phyloP scores from a whole-genome alignment of 2,888 invertebrate genomes.

The Ornithoptera alexandrae region DNA sequence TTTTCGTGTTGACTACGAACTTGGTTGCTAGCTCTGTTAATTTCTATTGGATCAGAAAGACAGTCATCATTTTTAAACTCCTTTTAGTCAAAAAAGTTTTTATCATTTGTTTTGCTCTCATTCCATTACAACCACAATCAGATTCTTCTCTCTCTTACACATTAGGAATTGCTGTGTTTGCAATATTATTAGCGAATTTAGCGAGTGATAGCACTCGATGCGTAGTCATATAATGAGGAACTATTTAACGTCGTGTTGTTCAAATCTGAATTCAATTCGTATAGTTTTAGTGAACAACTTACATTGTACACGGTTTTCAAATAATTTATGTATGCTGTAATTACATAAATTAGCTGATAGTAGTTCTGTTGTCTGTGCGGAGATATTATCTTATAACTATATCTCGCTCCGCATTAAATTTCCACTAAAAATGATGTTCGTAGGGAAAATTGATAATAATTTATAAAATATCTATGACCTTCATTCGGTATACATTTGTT shows the following conservation, averaged over 20 bases:
- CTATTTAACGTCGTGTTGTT: constrained; percentile 4
- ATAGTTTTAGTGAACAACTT: constrained; percentile 20
- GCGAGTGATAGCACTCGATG: constrained; percentile 22
- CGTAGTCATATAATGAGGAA: constrained; percentile 26
- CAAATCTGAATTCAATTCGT: constrained; percentile 2
- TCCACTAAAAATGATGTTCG: background rate
- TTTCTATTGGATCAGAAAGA: too few relatives aligned
- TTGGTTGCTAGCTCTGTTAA: too few relatives aligned
- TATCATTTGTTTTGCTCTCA: too few relatives aligned
- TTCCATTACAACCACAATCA: too few relatives aligned
- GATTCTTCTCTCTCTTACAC: too few relatives aligned
- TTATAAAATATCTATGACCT: too few relatives aligned
- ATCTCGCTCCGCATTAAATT: background rate
- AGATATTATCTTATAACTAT: background rate
- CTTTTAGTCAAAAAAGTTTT: too few relatives aligned
- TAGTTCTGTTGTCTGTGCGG: background rate
- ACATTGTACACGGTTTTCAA: constrained; percentile 6
- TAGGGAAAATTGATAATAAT: too few relatives aligned
- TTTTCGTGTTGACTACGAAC: too few relatives aligned
- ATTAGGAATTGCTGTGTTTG: constrained; percentile 14
- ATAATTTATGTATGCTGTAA: constrained; percentile 19
- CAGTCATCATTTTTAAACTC: too few relatives aligned
- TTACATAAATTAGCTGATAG: constrained; percentile 20
- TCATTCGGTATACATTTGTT: too few relatives aligned
- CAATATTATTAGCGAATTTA: constrained; percentile 19